These are phyloP conservation scores for Enteromius thamalakanensis DNA, from an alignment of 2,797 vertebrate genomes.

Conservation along the genomic window DNA sequence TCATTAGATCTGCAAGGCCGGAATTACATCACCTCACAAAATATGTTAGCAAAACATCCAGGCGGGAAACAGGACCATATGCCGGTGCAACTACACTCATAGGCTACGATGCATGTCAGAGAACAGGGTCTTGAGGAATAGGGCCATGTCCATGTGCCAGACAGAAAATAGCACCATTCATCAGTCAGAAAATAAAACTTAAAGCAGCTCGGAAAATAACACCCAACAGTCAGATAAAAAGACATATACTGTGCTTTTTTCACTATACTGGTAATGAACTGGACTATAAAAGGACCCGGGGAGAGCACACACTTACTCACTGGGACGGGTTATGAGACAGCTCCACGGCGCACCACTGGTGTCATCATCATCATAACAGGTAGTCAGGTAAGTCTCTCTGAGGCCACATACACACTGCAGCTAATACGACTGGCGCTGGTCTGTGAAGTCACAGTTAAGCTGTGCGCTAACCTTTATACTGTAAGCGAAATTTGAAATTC, in stretches of 20 bases:
- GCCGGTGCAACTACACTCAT: conserved; percentile 8
- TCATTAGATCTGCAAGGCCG: conserved; percentile 37
- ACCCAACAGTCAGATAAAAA: conserved; percentile 57
- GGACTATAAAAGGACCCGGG: conserved; percentile 43
- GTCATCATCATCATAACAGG: conserved; percentile 43
- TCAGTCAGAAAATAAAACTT: conserved; percentile 57
- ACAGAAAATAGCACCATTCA: conserved; percentile 56
- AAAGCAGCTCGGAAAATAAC: conserved; percentile 51
- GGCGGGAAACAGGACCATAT: conserved; percentile 12
- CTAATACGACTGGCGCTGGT: neutral
- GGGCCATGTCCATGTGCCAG: conserved; percentile 46
- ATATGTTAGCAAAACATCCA: conserved; percentile 52
- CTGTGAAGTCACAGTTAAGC: neutral
- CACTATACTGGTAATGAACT: conserved; percentile 38
- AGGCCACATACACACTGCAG: conserved; percentile 1
- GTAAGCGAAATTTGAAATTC: neutral
- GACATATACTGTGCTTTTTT: conserved; percentile 44
- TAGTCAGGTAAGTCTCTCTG: conserved; percentile 18
- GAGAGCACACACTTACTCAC: conserved; percentile 43
- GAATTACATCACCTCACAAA: conserved; percentile 41
- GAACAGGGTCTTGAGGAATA: conserved; percentile 51
- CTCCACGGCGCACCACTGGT: conserved; percentile 23
- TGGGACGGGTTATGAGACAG: conserved; percentile 36
- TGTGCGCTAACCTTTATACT: neutral
- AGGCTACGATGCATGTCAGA: conserved; percentile 39